These are phyloP conservation scores for Bettongia penicillata DNA, from an alignment of 2,113 vertebrate species.

Conservation along the genomic window DNA sequence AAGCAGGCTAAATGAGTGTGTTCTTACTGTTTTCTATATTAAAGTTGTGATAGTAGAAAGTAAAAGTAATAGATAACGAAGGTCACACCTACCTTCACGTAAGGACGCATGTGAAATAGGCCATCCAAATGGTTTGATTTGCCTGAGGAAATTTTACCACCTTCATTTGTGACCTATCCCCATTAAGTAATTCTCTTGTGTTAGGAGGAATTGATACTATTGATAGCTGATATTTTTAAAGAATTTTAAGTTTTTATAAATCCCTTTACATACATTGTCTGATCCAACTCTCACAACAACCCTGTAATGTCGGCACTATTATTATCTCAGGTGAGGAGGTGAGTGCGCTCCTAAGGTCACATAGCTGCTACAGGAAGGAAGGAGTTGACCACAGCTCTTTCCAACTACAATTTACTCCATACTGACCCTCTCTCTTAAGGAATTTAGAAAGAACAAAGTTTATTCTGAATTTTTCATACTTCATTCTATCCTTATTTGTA, in stretches of 20 bases:
- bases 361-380: neutral
- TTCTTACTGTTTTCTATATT: neutral
- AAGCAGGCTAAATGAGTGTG: neutral
- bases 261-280: neutral
- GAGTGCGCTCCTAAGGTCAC: neutral
- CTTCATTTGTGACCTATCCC: neutral
- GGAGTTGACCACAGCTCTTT: neutral
- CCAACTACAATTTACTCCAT: neutral
- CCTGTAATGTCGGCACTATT: neutral
- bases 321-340: neutral
- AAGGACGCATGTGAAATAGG: neutral
- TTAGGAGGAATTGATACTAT: neutral
- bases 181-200: neutral
- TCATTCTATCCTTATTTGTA: neutral
- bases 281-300: neutral
- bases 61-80: neutral
- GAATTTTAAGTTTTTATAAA: neutral
- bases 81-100: neutral
- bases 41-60: neutral
- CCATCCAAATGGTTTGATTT: neutral
- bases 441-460: neutral
- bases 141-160: neutral
- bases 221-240: neutral
- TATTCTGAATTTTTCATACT: neutral
- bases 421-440: neutral